A percentile compares a stretch with the other conserved stretches of the same genome.
phyloP scores from a whole-genome alignment of 2,888 invertebrate species.

The Zonitis immaculata region DNA sequence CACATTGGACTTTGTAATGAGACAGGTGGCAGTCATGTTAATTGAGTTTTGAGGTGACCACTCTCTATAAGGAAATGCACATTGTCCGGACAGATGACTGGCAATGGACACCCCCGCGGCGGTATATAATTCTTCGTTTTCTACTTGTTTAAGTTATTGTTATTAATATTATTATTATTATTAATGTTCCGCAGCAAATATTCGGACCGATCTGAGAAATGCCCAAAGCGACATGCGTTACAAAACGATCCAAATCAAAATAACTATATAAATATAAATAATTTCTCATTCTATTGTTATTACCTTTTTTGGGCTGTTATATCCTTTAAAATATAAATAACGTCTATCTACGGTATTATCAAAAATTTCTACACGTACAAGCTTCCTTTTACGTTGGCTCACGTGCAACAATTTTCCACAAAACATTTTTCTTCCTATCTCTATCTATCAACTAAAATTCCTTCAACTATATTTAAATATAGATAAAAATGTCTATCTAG shows the following conservation, averaged over 20 bases:
- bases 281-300: no score
- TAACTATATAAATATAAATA: no score
- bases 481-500: no score
- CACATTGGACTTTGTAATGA: conserved; percentile 40
- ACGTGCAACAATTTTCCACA: no score
- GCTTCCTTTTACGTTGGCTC: neutral
- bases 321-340: no score
- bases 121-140: no score
- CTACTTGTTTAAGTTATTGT: no score
- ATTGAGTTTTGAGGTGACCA: conserved; percentile 41
- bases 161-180: no score
- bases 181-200: conserved; percentile 7
- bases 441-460: no score
- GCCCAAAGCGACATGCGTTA: neutral
- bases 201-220: neutral
- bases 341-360: neutral
- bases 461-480: no score
- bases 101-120: conserved; percentile 39
- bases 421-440: no score
- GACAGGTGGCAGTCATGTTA: conserved; percentile 41
- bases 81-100: conserved; percentile 43
- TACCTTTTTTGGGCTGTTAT: neutral
- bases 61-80: conserved; percentile 43
- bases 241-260: no score
- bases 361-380: neutral